These are phyloP conservation scores for Phrynocephalus vlangalii DNA, from an alignment of 2,797 vertebrate genomes.

Conservation along the genomic window DNA sequence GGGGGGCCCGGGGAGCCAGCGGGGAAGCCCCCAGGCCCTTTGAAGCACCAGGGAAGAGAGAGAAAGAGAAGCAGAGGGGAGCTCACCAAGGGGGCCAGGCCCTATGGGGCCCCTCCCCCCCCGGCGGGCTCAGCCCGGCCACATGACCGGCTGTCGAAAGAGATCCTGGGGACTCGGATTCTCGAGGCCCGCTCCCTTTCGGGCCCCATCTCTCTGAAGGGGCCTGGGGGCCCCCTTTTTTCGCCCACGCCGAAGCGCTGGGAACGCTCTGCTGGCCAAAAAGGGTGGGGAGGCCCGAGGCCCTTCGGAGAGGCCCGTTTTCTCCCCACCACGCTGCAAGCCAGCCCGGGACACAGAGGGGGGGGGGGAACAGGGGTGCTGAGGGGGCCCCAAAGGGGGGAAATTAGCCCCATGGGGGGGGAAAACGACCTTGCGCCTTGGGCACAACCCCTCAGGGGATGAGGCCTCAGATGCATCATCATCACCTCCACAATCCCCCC, in stretches of 20 bases:
- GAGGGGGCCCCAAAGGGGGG: background rate
- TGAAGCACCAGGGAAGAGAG: background rate
- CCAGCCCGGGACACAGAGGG: conserved; percentile 59
- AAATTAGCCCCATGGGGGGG: fast-evolving
- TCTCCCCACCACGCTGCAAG: conserved; percentile 62
- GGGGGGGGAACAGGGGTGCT: background rate
- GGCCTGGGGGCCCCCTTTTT: conserved; percentile 85
- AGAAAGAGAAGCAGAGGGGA: background rate
- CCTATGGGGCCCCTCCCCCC: background rate
- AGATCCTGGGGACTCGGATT: conserved; percentile 96
- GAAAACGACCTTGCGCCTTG: too few species aligned
- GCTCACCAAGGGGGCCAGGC: conserved; percentile 3
- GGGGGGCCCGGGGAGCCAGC: background rate
- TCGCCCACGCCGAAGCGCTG: conserved; percentile 87
- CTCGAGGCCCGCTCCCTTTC: conserved; percentile 85
- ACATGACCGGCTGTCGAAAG: conserved; percentile 95
- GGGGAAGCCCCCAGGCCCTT: background rate
- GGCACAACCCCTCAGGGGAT: too few species aligned
- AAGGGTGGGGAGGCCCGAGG: conserved; percentile 69
- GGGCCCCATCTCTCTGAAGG: conserved; percentile 83
- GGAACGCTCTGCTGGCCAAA: conserved; percentile 83
- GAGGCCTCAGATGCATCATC: background rate
- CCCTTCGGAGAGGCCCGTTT: conserved; percentile 70
- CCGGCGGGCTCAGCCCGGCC: conserved; percentile 87
- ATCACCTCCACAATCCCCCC: background rate